Base-by-base conservation (phyloP, 1,140 invertebrate genomes). In the Hyles vespertilio region DNA sequence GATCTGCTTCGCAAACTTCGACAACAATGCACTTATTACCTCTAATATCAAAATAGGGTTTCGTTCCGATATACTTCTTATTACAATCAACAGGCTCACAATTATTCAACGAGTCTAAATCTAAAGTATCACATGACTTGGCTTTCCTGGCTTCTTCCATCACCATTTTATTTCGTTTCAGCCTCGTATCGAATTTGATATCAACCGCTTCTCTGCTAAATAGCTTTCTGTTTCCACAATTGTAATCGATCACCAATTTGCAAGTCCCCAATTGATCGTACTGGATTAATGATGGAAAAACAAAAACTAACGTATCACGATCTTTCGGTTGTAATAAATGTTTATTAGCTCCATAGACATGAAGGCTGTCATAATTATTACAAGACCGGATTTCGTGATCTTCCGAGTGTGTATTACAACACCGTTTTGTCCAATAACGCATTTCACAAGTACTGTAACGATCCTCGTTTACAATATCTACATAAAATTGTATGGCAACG, bases 251-350 rank as follows among this genome's bases (percentile, higher is more conserved):
- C 5, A 56, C 11, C n/a, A 84, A 58, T 59, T 74, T 52, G 56
- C 80, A 82, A 36, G 69, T 70, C 9, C 81, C 83, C 5, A 70
- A n/a, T 56, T 75, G 67, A 56, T 84, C 77, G 40, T 83, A 70
- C 59, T 73, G 77, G 32, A 63, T 59, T 47, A 83, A 5, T 2
- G 69, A 54, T 8, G 80, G 79, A 32, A 75, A 64, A 22, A 84
- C 56, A 56, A 65, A 76, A 44, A 76, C 32, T 2, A 84, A 61
- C 8, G 72, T 81, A 45, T 76, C 67, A 44, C 70, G 54, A 9
- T 76, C 68, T 61, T 49, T 71, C 11, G 80, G 72, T 53, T 69
- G 60, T 5, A 84, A 32, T 0, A 53, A 22, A 11, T 68, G 50
- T 12, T 50, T 22, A 32, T 59, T 40, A 44, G 60, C 62, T 3